Base-by-base conservation (phyloP, 2,888 invertebrate species). In the Xestia rhomboidea region DNA sequence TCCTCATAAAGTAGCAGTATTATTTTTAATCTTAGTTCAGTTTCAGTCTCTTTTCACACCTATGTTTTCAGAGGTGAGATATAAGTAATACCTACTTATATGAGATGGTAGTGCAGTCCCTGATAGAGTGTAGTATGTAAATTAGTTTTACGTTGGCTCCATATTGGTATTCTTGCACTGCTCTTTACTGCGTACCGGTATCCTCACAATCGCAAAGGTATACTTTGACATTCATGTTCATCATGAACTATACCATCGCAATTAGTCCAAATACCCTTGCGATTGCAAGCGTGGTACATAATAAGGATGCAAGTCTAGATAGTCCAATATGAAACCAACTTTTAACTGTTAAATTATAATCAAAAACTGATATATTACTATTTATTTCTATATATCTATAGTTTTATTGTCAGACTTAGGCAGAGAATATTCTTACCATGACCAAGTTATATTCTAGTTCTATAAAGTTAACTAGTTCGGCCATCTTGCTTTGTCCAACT, bases 381-480 rank as follows among this genome's bases (percentile, higher is more conserved):
- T 69, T 79, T 68, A 84, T 77, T 73, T 81, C 44, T 74, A 49
- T 64, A 67, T 24, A 51, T 73, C 67, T 82, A 73, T 84, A 81
- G 69, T 77, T 68, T 81, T 73, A 79, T 41, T 79, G 62, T 74
- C 64, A 74, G 66, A 51, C 18, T 72, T 73, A 57, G 60, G 38
- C 66, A 73, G 60, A 78, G 72, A 66, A 77, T 81, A 72, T 81
- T 84, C 71, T 72, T 77, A 77, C 74, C 81, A 77, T 77, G 81
- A 83, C 81, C 77, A 83, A 84, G 46, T 83, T 66, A 70, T 71
- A 83, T 70, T 73, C 72, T 83, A 83, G 66, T 68, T 76, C 57
- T 84, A 27, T 62, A 77, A 69, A 73, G 21, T 68, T 63, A 38
- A 73, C n/a, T 70, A 63, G 67, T 68, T 83, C 70, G 38, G 41